Base-by-base conservation (phyloP, 2,113 vertebrate species). In the Pleuronectes platessa region DNA sequence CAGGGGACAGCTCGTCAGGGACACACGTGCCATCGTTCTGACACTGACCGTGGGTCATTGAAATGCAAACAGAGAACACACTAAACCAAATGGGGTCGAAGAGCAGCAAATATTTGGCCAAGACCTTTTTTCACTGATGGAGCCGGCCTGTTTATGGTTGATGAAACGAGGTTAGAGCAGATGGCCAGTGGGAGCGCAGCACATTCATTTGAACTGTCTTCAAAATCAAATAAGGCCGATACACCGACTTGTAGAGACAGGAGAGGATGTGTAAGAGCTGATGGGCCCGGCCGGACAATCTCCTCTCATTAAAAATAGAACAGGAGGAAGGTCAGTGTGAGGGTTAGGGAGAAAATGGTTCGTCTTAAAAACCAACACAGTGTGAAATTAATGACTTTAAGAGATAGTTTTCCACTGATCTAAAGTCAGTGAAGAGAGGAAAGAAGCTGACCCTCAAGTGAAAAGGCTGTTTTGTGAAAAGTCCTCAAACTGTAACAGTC, bases 61-160 rank as follows among this genome's bases (percentile, higher is more conserved):
- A 89, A 89, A 89, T 80, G 90, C 91, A 94, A 94, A 95, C 92
- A 94, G 20, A 83, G 71, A 86, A 83, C 81, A 85, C 88, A 87
- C 84, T 88, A 88, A 82, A 88, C 82, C 87, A 86, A 93, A 92
- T 89, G 87, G 86, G 88, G 89, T 93, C 88, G 87, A 88, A 91
- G 93, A 91, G 91, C 89, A 81, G 89, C 90, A 94, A 94, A 94
- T 93, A 94, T 94, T 94, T 94, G 91, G 88, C 89, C 90, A 90
- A 76, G 88, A 86, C 82, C 84, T 45, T 75, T 80, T 75, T 79
- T 78, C 81, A 61, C 77, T 89, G 88, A 86, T 87, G 90, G 83
- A 84, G 88, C 82, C 83, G 61, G 78, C 73, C 84, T 88, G 87
- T 92, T 91, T 89, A 90, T 91, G 88, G 85, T 85, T 65, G 45